Conservation (phyloP, 2,888 invertebrate species). For the Spisula solida region DNA sequence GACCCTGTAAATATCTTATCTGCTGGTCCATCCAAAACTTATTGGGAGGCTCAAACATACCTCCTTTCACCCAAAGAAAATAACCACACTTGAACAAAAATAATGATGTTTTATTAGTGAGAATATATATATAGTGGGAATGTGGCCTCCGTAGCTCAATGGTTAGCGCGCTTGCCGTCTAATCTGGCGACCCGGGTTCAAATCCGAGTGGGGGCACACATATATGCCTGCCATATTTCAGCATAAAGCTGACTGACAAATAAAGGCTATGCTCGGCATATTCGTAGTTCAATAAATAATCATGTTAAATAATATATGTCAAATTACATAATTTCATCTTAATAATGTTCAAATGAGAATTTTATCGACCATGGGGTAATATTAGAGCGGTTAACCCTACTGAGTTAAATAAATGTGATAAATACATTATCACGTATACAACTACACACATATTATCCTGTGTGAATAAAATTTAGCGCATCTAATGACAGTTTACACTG, state of each 20-base stretch:
- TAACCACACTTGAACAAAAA: not conserved
- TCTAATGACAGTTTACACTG: conserved; percentile 31
- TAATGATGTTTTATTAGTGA: not conserved
- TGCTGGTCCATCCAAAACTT: too few relatives aligned
- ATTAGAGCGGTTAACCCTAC: not conserved
- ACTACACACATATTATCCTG: conserved; percentile 44
- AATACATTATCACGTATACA: not conserved
- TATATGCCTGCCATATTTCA: too few relatives aligned
- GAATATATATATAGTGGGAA: too few relatives aligned
- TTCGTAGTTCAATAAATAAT: not conserved
- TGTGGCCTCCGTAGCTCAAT: too few relatives aligned
- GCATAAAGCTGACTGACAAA: too few relatives aligned
- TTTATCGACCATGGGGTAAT: not conserved
- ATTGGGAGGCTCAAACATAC: too few relatives aligned
- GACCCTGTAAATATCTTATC: too few relatives aligned
- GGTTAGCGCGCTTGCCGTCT: too few relatives aligned
- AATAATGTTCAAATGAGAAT: not conserved
- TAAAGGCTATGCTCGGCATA: too few relatives aligned
- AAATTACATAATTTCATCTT: conserved; percentile 9
- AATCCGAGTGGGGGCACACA: too few relatives aligned
- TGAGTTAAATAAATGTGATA: not conserved
- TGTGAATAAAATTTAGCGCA: conserved; percentile 45
- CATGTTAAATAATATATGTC: not conserved
- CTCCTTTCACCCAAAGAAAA: not conserved
- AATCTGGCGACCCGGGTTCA: too few relatives aligned